phyloP scores from a whole-genome alignment of 2,888 invertebrate species.

The Nysson spinosus region DNA sequence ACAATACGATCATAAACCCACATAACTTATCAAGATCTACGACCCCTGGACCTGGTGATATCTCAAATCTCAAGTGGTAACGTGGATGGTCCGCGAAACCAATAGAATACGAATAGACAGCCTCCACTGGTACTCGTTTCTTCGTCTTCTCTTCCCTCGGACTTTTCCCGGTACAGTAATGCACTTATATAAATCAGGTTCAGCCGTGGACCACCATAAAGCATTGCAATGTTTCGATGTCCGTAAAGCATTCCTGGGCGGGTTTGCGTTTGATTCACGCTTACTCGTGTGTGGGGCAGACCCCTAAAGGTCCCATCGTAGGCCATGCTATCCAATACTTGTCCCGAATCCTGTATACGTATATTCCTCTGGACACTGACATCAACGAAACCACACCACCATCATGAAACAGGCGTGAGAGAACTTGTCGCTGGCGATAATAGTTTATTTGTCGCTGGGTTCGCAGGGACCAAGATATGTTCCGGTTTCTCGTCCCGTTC shows the following conservation, averaged over 20 bases:
- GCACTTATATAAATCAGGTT: constrained; percentile 78
- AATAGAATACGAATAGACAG: constrained; percentile 53
- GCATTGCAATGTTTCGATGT: constrained; percentile 78
- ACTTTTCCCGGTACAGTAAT: constrained; percentile 72
- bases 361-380: constrained; percentile 22
- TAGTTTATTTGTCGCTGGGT: constrained; percentile 76
- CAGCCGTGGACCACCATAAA: constrained; percentile 77
- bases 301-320: constrained; percentile 48
- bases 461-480: constrained; percentile 72
- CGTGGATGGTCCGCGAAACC: constrained; percentile 39
- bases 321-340: constrained; percentile 51
- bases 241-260: constrained; percentile 76
- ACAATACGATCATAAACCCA: constrained; percentile 29
- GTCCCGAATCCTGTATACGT: constrained; percentile 28
- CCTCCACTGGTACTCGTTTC: constrained; percentile 14
- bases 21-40: constrained; percentile 27
- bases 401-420: constrained; percentile 70
- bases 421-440: constrained; percentile 77
- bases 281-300: constrained; percentile 71
- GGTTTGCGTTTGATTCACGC: constrained; percentile 77
- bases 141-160: constrained; percentile 30
- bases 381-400: constrained; percentile 39
- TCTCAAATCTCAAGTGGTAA: constrained; percentile 42
- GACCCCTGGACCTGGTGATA: constrained; percentile 21
- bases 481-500: constrained; percentile 72